These are phyloP conservation scores for Neodiprion virginianus DNA, from an alignment of 1,140 invertebrate genomes.

Conservation along the genomic window DNA sequence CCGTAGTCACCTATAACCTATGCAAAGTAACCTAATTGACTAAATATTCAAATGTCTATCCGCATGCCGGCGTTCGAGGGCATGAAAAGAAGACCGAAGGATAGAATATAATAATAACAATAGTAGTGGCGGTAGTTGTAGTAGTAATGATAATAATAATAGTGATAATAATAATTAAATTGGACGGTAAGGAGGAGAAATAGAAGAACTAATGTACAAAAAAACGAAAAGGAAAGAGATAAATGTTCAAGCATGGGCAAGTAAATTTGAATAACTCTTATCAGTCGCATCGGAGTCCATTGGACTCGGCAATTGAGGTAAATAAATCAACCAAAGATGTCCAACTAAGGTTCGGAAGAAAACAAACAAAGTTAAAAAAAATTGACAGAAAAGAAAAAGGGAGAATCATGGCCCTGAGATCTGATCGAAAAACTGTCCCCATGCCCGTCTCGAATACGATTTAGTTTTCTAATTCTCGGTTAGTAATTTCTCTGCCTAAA, in stretches of 20 bases:
- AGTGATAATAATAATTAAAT: too few relatives aligned
- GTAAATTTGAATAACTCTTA: neutral
- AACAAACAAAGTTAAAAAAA: neutral
- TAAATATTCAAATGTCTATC: constrained; percentile 52
- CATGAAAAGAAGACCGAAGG: too few relatives aligned
- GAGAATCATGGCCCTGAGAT: too few relatives aligned
- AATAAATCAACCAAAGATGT: neutral
- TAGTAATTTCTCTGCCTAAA: too few relatives aligned
- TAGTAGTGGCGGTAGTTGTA: too few relatives aligned
- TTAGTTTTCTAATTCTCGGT: too few relatives aligned
- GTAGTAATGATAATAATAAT: too few relatives aligned
- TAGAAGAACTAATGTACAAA: neutral
- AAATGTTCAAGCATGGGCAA: neutral
- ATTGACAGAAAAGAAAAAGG: neutral
- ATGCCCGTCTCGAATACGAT: too few relatives aligned
- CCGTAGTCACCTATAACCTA: constrained; percentile 51
- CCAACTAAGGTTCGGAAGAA: neutral
- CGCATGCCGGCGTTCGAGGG: neutral
- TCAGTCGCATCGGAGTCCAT: neutral
- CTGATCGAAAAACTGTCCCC: too few relatives aligned
- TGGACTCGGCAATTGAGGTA: neutral
- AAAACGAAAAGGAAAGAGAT: neutral
- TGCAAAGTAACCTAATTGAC: constrained; percentile 56
- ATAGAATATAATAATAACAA: too few relatives aligned
- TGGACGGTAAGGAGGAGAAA: neutral